Conservation (phyloP, 2,113 vertebrate species). For the Ceyx melanurus region DNA sequence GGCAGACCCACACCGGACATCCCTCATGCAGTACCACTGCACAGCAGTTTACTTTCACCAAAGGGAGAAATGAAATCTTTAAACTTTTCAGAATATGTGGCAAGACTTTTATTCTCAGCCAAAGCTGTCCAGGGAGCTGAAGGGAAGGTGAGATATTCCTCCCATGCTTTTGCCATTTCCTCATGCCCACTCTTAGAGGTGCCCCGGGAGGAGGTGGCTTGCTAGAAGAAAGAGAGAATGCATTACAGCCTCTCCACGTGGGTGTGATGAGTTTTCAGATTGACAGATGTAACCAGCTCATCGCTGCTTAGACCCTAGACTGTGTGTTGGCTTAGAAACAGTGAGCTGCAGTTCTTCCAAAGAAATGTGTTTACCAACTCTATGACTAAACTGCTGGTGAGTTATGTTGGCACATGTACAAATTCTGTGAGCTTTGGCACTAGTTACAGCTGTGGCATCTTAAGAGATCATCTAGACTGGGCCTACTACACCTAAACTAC, state of each 20-base stretch:
- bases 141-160: neutral
- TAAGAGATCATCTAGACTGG: neutral
- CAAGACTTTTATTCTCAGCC: neutral
- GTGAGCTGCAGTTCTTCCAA: neutral
- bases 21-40: rapidly evolving
- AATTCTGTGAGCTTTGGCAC: neutral
- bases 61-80: neutral
- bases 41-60: neutral
- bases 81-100: neutral
- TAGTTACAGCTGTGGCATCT: neutral
- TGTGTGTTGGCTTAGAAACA: neutral
- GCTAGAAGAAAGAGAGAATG: neutral
- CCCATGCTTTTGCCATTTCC: neutral
- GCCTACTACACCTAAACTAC: neutral
- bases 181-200: rapidly evolving
- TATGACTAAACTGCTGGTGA: neutral
- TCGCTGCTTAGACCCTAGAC: neutral
- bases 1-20: neutral
- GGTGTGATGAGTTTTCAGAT: neutral
- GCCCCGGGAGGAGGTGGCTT: neutral
- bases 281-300: neutral
- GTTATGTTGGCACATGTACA: neutral
- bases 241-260: neutral
- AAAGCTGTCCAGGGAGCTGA: neutral
- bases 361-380: neutral